Conservation (phyloP, 92 coral and sea anemone species). For the Epizoanthus fatuus region DNA sequence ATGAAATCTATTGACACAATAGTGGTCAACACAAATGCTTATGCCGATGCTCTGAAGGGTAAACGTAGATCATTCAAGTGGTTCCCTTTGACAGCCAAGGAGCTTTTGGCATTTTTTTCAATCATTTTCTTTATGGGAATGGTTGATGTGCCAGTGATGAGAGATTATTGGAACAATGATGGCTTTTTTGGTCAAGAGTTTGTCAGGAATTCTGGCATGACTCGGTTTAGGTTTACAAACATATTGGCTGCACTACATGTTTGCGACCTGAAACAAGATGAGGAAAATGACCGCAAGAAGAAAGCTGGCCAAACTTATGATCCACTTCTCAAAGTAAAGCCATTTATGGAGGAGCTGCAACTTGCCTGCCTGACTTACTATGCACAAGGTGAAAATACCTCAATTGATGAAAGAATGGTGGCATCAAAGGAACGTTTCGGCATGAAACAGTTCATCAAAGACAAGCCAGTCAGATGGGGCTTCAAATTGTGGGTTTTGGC, state of each 20-base stretch:
- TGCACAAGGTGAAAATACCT: conserved; percentile 18
- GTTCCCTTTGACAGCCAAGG: conserved; percentile 48
- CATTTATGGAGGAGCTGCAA: conserved; percentile 28
- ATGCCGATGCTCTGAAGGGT: conserved; percentile 29
- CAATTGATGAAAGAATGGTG: conserved; percentile 17
- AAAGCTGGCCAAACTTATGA: conserved; percentile 44
- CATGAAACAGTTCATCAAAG: background rate
- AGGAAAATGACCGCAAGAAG: conserved; percentile 54
- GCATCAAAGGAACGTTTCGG: conserved; percentile 21
- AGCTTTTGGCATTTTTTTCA: conserved; percentile 52
- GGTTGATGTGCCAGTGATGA: conserved; percentile 57
- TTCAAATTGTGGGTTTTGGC: conserved; percentile 49
- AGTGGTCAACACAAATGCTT: conserved; percentile 45
- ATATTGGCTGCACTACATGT: conserved; percentile 50
- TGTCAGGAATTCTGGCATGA: conserved; percentile 48
- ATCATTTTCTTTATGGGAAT: conserved; percentile 52
- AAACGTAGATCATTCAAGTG: conserved; percentile 47
- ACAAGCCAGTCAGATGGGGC: conserved; percentile 16
- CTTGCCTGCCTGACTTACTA: conserved; percentile 17
- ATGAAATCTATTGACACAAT: conserved; percentile 27
- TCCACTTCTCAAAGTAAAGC: conserved; percentile 48
- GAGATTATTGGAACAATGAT: conserved; percentile 55
- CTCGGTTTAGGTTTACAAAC: conserved; percentile 47
- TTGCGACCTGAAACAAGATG: conserved; percentile 57
- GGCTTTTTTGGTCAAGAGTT: conserved; percentile 53